phyloP scores from a whole-genome alignment of 2,888 invertebrate species.

The Steromphala cineraria region DNA sequence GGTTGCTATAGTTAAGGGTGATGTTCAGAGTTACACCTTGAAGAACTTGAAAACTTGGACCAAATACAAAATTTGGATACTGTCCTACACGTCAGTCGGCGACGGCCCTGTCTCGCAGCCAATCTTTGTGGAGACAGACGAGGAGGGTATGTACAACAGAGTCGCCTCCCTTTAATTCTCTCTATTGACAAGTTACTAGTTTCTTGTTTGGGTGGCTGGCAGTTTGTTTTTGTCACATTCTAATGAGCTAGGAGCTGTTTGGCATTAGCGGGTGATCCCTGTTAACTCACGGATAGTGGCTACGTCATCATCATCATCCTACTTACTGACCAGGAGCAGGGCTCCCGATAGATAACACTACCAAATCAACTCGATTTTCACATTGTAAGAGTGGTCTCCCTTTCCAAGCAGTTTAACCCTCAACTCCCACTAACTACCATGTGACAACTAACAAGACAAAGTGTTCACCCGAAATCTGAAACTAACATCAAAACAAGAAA shows the following conservation, averaged over 20 bases:
- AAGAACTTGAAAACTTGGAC: conserved; percentile 96
- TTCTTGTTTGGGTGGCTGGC: conserved; percentile 11
- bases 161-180: neutral
- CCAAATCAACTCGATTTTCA: too few relatives aligned
- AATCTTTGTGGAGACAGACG: conserved; percentile 93
- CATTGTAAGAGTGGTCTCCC: too few relatives aligned
- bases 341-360: too few relatives aligned
- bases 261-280: neutral
- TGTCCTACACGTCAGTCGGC: conserved; percentile 96
- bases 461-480: too few relatives aligned
- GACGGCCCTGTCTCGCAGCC: conserved; percentile 95
- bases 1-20: conserved; percentile 64
- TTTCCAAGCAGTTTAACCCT: too few relatives aligned
- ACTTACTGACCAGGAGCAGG: neutral
- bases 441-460: too few relatives aligned
- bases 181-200: conserved; percentile 3
- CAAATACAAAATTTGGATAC: conserved; percentile 96
- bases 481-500: too few relatives aligned
- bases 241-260: conserved; percentile 5
- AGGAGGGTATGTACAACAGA: conserved; percentile 91
- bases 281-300: neutral
- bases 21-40: conserved; percentile 80
- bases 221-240: conserved; percentile 4
- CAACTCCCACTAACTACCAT: too few relatives aligned
- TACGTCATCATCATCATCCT: neutral